Evolutionary conservation across 2,113 vertebrate genomes (phyloP).

Genomic region (Syrrhaptes paradoxus): DNA sequence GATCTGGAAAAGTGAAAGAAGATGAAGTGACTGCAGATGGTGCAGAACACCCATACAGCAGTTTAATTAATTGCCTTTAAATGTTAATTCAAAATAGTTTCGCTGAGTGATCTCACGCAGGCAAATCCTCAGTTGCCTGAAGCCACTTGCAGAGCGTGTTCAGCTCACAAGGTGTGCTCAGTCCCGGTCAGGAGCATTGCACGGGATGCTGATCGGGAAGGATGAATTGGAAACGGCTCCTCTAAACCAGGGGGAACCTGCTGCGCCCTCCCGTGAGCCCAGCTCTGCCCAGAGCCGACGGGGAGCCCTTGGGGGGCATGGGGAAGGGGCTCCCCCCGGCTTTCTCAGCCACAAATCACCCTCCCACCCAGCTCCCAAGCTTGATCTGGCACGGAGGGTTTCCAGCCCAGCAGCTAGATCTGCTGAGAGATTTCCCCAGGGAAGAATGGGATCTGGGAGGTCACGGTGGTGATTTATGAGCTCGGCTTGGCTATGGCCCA

Average conservation of each 20-base stretch:
- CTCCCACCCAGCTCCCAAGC: not conserved
- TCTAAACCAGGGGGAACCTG: not conserved
- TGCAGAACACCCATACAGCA: not conserved
- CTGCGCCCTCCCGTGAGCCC: not conserved
- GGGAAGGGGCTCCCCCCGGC: not conserved
- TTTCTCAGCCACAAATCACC: not conserved
- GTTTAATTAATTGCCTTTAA: conserved; percentile 39
- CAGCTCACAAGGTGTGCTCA: not conserved
- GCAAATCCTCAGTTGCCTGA: conserved; percentile 6
- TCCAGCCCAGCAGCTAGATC: not conserved
- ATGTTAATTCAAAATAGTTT: conserved; percentile 20
- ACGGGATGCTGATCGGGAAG: not conserved
- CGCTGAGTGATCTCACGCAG: not conserved
- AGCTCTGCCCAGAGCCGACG: not conserved
- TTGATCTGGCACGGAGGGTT: not conserved
- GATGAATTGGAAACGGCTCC: conserved; percentile 17
- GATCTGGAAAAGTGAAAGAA: not conserved
- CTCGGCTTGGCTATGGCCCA: fast-evolving
- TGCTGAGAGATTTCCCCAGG: not conserved
- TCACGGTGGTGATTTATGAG: not conserved
- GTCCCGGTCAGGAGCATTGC: not conserved
- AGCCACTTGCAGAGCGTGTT: not conserved
- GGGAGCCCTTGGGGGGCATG: fast-evolving
- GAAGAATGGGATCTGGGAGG: not conserved
- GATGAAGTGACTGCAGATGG: not conserved